Base-by-base conservation (phyloP, 2,113 vertebrate genomes). In the Heteronetta atricapilla region DNA sequence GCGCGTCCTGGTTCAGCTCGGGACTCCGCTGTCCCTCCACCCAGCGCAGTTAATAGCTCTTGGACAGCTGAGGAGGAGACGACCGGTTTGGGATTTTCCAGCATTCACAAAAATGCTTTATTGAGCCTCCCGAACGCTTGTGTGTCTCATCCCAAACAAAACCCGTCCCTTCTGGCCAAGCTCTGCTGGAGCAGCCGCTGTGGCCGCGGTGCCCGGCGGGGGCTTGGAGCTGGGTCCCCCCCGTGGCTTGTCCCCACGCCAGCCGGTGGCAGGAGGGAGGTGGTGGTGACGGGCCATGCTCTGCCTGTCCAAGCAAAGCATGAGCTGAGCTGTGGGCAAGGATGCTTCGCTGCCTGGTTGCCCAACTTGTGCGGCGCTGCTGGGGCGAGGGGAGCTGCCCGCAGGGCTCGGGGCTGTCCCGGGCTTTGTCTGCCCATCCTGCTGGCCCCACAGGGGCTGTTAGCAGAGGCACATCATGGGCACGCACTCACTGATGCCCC, bases 61-160 rank as follows among this genome's bases (percentile, higher is more conserved):
- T 82, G 89, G 76, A 23, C 2, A 9, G 69, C 53, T 7, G 55
- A 2, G 14, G 50, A 22, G 88, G 40, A 64, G 64, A 64, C 17
- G n/a, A 75, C 68, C 13, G 11, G n/a, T 86, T 62, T 80, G 82
- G 68, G 89, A 75, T 75, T 91, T 86, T 68, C 89, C 68, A 81
- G 68, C 11, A 18, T 55, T 74, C 46, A 36, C 52, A 53, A 38
- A 89, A 78, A 44, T 8, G 22, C 36, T 31, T 60, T 25, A 17
- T 10, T n/a, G 68, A 68, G 18, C 60, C 29, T 74, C 76, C 68
- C 55, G 53, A 81, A 48, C 33, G 1, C 46, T 62, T 12, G 67
- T 20, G 56, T 1, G 21, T 18, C 76, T 75, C 62, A 31, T 55
- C 82, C 89, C 11, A 73, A 74, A 53, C 60, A 53, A 79, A 72